Conservation (phyloP, 2,888 invertebrate genomes). For the Flexamia atlantica region DNA sequence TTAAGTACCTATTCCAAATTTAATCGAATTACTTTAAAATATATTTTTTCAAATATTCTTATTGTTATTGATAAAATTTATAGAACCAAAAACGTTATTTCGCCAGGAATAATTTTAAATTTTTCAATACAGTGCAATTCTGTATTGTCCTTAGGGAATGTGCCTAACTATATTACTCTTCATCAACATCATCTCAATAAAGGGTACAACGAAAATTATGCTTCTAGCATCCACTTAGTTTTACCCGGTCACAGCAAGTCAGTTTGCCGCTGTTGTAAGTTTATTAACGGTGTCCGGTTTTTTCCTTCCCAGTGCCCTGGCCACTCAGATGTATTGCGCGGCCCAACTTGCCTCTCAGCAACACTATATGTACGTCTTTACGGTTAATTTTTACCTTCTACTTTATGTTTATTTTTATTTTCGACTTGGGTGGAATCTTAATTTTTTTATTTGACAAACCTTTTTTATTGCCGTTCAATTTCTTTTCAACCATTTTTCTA, state of each 20-base stretch:
- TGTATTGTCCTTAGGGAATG: no score
- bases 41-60: no score
- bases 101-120: no score
- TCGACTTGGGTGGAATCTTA: slow-evolving; percentile 45
- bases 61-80: no score
- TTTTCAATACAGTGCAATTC: no score
- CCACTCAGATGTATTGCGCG: slow-evolving; percentile 97
- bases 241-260: slow-evolving; percentile 33
- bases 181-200: no score
- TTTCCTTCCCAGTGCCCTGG: slow-evolving; percentile 89
- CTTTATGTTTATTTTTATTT: slow-evolving; percentile 48
- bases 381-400: slow-evolving; percentile 28
- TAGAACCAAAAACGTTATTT: no score
- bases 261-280: slow-evolving; percentile 5
- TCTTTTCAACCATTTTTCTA: not conserved
- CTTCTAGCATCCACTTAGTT: not conserved
- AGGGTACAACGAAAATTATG: no score
- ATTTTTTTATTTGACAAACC: not conserved
- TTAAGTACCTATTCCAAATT: not conserved
- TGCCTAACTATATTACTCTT: no score
- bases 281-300: slow-evolving; percentile 52
- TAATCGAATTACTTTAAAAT: no score
- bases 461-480: not conserved
- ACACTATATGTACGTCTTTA: slow-evolving; percentile 92
- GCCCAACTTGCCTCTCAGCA: slow-evolving; percentile 95